These are phyloP conservation scores for Napeogenes sylphis DNA, from an alignment of 2,888 invertebrate genomes.

Conservation along the genomic window DNA sequence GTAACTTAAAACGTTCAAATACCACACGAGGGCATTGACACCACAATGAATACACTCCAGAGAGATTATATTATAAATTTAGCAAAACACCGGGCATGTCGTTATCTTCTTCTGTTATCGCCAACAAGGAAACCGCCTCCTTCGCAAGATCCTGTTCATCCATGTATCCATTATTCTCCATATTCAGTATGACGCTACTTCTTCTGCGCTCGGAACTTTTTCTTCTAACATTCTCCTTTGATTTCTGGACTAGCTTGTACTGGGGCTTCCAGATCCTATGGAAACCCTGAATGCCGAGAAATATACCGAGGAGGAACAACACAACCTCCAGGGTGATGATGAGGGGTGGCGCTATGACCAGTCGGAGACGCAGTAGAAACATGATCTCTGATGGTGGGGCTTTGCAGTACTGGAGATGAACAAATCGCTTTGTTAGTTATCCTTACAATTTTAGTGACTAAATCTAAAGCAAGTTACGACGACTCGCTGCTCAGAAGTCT, in stretches of 20 bases:
- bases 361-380: constrained; percentile 63
- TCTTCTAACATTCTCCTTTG: constrained; percentile 33
- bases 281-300: constrained; percentile 60
- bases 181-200: constrained; percentile 47
- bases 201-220: constrained; percentile 39
- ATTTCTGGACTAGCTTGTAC: constrained; percentile 47
- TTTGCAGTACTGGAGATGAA: constrained; percentile 51
- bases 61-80: constrained; percentile 32
- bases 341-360: constrained; percentile 71
- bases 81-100: constrained; percentile 47
- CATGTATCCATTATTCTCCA: constrained; percentile 49
- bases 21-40: not conserved
- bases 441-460: not conserved
- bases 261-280: constrained; percentile 55
- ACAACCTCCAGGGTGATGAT: constrained; percentile 66
- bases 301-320: constrained; percentile 64
- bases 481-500: no score
- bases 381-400: constrained; percentile 62
- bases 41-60: not conserved
- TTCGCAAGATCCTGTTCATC: constrained; percentile 53
- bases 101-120: constrained; percentile 55
- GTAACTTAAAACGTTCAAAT: not conserved
- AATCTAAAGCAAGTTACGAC: not conserved
- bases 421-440: not conserved
- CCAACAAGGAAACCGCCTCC: constrained; percentile 57